Evolutionary conservation across 2,113 vertebrate species (phyloP).

Genomic region (Aptenodytes patagonicus): DNA sequence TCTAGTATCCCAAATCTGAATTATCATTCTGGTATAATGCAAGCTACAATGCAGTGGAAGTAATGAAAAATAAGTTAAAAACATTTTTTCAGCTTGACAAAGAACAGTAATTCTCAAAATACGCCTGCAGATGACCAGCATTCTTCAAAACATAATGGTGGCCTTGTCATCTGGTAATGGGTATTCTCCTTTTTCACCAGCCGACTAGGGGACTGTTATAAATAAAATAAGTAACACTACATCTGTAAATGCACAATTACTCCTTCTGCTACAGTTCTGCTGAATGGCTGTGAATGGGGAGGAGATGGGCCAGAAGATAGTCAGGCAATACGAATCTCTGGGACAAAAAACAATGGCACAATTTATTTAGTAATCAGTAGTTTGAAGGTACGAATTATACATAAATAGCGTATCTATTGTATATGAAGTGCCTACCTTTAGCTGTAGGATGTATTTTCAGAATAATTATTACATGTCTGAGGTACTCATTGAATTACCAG

Average conservation of each 20-base stretch:
- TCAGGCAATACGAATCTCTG: background rate
- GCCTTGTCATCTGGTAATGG: background rate
- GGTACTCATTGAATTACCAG: background rate
- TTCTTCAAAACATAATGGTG: background rate
- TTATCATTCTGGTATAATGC: background rate
- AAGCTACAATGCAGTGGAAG: background rate
- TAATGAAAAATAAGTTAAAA: background rate
- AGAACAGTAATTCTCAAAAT: background rate
- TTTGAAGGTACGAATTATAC: background rate
- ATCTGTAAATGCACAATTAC: background rate
- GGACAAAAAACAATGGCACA: background rate
- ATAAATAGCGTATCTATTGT: background rate
- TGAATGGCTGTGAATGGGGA: background rate
- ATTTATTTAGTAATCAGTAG: background rate
- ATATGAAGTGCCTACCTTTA: background rate
- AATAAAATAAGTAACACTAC: background rate
- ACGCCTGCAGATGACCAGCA: rapidly evolving
- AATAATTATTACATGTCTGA: background rate
- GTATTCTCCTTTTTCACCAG: background rate
- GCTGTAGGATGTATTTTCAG: background rate
- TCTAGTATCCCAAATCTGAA: background rate
- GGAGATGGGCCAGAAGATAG: background rate
- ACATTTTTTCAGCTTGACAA: background rate
- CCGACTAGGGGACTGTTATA: background rate
- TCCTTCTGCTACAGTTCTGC: background rate